Conservation (phyloP, 2,113 vertebrate genomes). For the Scomber scombrus region DNA sequence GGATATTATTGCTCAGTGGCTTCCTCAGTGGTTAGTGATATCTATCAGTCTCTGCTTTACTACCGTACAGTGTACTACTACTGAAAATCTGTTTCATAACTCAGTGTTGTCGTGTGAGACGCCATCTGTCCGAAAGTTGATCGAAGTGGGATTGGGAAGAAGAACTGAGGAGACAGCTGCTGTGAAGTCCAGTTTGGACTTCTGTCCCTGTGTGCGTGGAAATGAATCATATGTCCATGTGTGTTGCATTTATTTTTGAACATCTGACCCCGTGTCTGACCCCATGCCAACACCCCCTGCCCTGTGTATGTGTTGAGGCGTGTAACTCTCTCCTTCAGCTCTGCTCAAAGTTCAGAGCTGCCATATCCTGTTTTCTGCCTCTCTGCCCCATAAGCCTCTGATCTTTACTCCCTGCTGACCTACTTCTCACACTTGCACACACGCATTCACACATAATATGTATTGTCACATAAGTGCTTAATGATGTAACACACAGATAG, state of each 20-base stretch:
- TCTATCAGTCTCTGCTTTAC: background rate
- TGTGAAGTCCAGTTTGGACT: conserved; percentile 38
- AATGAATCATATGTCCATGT: conserved; percentile 34
- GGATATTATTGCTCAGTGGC: background rate
- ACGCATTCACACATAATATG: background rate
- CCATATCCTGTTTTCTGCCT: conserved; percentile 37
- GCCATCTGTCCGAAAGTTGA: conserved; percentile 55
- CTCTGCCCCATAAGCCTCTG: conserved; percentile 12
- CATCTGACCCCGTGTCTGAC: conserved; percentile 43
- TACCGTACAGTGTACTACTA: background rate
- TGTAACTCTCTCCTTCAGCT: conserved; percentile 26
- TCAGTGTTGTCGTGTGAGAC: conserved; percentile 24
- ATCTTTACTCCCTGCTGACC: conserved; percentile 31
- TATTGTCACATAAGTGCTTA: background rate
- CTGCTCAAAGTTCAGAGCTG: conserved; percentile 16
- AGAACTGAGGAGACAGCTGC: conserved; percentile 67
- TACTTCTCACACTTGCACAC: conserved; percentile 7
- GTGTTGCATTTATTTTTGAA: conserved; percentile 64
- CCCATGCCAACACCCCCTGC: conserved; percentile 14
- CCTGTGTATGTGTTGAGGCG: conserved; percentile 13
- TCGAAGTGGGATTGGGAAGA: conserved; percentile 45
- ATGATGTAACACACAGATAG: background rate
- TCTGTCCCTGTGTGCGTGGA: conserved; percentile 18
- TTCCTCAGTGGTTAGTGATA: too few relatives aligned
- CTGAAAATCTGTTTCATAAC: background rate